Base-by-base conservation (phyloP, 2,888 invertebrate species). In the Drosophila nr. fundita region DNA sequence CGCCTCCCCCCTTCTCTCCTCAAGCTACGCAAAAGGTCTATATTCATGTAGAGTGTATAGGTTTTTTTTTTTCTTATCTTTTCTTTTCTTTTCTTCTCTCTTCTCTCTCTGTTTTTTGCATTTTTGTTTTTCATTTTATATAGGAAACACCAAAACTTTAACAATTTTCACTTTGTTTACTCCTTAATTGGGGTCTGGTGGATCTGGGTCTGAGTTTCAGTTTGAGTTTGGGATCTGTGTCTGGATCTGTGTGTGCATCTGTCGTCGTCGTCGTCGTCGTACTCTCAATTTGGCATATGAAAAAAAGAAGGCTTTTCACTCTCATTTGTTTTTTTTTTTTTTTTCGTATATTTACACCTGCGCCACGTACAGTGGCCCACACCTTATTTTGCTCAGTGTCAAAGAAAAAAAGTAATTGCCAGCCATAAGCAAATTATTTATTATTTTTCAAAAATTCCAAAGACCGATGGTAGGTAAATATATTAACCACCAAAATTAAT, bases 61-160 rank as follows among this genome's bases (percentile, higher is more conserved):
- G 30, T 27, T 29, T 45, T 49, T 62, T 34, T 58, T 42, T 13
- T 3, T 48, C 21, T 45, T 45, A 2, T 38, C 7, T 38, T 38
- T 18, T 18, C 15, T n/a, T n/a, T 0, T 11, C n/a, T 40, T 10
- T 0, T 40, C n/a, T 4, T 2, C 0, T 42, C 42, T 42, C 32
- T 32, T 10, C 7, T 30, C 30, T 7, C 11, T 7, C 11, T n/a
- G 18, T 21, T 21, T 45, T 45, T 45, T 45, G 45, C 15, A 15
- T 45, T 45, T 42, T 45, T 52, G 8, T 8, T 32, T 21, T 21
- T 27, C 21, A 27, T 32, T 13, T 59, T 59, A 62, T 57, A 77
- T 59, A 69, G 70, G 59, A 77, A 60, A 78, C 70, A 74, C 70
- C 66, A 64, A 58, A 75, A 72, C 76, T 76, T 77, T 66, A 73